Percentiles rank a stretch among this genome's conserved stretches.
These are phyloP conservation scores for Eledona agricola DNA, from an alignment of 2,888 invertebrate species.

Conservation along the genomic window DNA sequence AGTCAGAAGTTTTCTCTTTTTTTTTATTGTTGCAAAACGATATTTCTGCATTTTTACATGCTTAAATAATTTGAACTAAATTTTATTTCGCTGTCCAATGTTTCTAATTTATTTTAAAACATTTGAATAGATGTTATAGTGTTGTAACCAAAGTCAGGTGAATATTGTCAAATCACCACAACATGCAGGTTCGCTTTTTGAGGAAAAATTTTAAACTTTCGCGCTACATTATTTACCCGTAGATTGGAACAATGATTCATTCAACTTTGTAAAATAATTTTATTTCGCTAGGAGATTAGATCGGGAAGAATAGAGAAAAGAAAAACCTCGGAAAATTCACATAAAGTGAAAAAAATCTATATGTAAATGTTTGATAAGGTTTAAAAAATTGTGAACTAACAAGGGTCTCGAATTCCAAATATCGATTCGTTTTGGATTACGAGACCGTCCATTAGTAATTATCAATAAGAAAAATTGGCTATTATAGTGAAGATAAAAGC, in stretches of 20 bases:
- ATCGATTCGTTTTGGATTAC: slow-evolving; percentile 52
- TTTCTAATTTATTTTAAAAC: no score
- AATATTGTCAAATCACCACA: no score
- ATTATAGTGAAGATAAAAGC: slow-evolving; percentile 6
- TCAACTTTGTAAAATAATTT: neutral
- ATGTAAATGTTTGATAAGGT: slow-evolving; percentile 54
- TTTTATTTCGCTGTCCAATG: no score
- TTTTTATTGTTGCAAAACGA: no score
- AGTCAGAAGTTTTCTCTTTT: no score
- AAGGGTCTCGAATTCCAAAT: slow-evolving; percentile 62
- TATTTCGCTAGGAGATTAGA: neutral
- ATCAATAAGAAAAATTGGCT: slow-evolving; percentile 21
- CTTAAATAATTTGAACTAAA: no score
- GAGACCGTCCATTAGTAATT: slow-evolving; percentile 57
- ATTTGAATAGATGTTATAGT: no score
- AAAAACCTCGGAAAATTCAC: neutral
- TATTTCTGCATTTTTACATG: no score
- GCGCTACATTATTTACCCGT: no score
- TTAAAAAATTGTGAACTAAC: slow-evolving; percentile 56
- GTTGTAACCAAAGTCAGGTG: no score
- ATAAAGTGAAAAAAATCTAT: slow-evolving; percentile 41
- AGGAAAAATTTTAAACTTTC: no score
- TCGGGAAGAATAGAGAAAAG: neutral
- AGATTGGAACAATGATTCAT: neutral
- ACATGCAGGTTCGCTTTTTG: no score